Evolutionary conservation across 2,888 invertebrate species (phyloP).

Genomic region (Troglohyphantes excavatus): DNA sequence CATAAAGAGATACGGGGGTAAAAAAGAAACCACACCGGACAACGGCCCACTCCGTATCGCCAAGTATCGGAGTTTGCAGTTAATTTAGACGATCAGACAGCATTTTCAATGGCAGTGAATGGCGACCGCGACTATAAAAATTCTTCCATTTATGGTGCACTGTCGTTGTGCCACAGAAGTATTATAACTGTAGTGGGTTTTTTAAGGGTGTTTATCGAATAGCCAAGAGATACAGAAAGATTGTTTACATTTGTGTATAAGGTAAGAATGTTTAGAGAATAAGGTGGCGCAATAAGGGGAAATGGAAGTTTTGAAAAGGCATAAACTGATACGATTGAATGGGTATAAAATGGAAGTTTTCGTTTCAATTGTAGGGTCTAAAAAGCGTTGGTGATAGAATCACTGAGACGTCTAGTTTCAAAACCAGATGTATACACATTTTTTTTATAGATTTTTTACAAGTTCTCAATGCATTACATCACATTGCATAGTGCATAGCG

Average conservation of each 20-base stretch:
- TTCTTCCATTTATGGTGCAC: neutral
- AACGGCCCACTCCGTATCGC: too few species aligned
- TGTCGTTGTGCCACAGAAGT: neutral
- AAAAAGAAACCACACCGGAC: too few species aligned
- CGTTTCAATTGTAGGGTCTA: too few species aligned
- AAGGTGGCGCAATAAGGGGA: neutral
- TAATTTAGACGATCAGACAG: slow-evolving; percentile 60
- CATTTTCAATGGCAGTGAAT: slow-evolving; percentile 21
- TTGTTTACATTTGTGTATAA: slow-evolving; percentile 52
- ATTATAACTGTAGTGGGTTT: slow-evolving; percentile 6
- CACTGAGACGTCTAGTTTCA: too few species aligned
- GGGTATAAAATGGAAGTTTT: neutral
- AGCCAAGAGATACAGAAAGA: slow-evolving; percentile 39
- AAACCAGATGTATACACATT: too few species aligned
- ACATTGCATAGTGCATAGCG: too few species aligned
- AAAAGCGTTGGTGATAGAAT: too few species aligned
- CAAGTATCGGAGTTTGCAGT: slow-evolving; percentile 40
- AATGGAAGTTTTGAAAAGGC: slow-evolving; percentile 1
- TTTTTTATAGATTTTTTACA: too few species aligned
- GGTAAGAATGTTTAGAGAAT: slow-evolving; percentile 53
- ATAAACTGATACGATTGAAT: slow-evolving; percentile 29
- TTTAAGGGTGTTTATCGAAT: slow-evolving; percentile 3
- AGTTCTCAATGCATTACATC: too few species aligned
- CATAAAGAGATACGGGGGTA: neutral
- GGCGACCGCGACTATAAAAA: slow-evolving; percentile 35